A percentile compares a stretch with the other conserved stretches of the same genome.
Evolutionary conservation across 2,888 invertebrate species (phyloP).

Genomic region (Chrysopilus asiliformis): DNA sequence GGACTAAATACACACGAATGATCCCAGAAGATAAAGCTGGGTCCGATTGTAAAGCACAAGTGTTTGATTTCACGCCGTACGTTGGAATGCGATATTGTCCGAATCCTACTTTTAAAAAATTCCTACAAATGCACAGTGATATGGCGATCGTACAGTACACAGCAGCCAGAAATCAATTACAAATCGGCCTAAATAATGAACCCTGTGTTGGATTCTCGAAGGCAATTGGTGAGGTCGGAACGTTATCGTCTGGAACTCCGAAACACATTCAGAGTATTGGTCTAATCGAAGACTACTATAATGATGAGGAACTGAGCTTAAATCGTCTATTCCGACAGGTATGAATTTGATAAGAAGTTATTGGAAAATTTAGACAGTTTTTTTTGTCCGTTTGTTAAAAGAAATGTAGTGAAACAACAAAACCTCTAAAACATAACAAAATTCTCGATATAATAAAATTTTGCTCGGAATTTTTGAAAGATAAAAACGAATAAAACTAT

Average conservation of each 20-base stretch:
- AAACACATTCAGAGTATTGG: slow-evolving; percentile 19
- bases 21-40: background rate
- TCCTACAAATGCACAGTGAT: slow-evolving; percentile 44
- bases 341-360: too few species aligned
- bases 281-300: slow-evolving; percentile 22
- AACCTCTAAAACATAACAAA: too few species aligned
- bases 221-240: slow-evolving; percentile 1
- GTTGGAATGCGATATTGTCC: slow-evolving; percentile 43
- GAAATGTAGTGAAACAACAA: too few species aligned
- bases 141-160: slow-evolving; percentile 26
- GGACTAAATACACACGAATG: background rate
- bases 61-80: slow-evolving; percentile 10
- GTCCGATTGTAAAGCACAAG: slow-evolving; percentile 15
- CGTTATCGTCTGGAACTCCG: slow-evolving; percentile 4
- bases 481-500: too few species aligned
- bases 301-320: slow-evolving; percentile 20
- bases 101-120: slow-evolving; percentile 36
- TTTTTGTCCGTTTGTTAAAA: too few species aligned
- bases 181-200: background rate
- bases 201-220: background rate
- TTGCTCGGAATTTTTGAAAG: too few species aligned
- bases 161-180: background rate
- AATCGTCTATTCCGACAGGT: slow-evolving; percentile 8
- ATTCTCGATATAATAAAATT: too few species aligned
- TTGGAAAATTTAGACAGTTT: too few species aligned